Base-by-base conservation (phyloP, 1,140 invertebrate species). In the Hetaerina americana region DNA sequence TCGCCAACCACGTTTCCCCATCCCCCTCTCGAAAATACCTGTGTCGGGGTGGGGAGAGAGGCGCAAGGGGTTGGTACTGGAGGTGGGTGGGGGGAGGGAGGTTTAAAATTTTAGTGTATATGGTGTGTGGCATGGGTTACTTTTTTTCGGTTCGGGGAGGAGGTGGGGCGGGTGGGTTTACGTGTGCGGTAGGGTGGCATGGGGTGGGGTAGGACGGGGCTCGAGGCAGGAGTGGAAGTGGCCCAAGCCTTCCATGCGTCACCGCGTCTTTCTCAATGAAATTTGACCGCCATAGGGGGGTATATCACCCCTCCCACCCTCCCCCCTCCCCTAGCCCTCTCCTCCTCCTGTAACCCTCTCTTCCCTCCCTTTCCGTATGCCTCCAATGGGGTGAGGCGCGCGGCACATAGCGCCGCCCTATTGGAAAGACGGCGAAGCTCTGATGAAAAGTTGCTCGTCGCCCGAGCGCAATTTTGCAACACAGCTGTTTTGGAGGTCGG, bases 181-280 rank as follows among this genome's bases (percentile, higher is more conserved):
- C n/a, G n/a, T n/a, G n/a, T n/a, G n/a, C n/a, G n/a, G n/a, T n/a
- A n/a, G n/a, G n/a, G n/a, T n/a, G n/a, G n/a, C n/a, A 66, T 69
- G 70, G 73, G 73, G 75, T 68, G 71, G 75, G 76, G 75, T 76
- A 78, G 73, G 76, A 74, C 74, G 31, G 31, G 31, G 6, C 6
- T 40, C 31, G 18, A n/a, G n/a, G n/a, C n/a, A n/a, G n/a, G n/a
- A n/a, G n/a, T n/a, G n/a, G 31, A 40, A 18, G 18, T 18, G 40
- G 40, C 40, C 10, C 40, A 10, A 57, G 22, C 40, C 40, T n/a
- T 57, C 31, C 15, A 12, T 57, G 40, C 40, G 40, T 57, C 40
- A 57, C 40, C 40, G 40, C 40, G 40, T n/a, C 40, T 57, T 57
- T 57, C 40, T 57, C 40, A 57, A 57, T 57, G 40, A 57, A 57